Evolutionary conservation across 2,888 invertebrate genomes (phyloP).

Genomic region (Zele albiditarsus): DNA sequence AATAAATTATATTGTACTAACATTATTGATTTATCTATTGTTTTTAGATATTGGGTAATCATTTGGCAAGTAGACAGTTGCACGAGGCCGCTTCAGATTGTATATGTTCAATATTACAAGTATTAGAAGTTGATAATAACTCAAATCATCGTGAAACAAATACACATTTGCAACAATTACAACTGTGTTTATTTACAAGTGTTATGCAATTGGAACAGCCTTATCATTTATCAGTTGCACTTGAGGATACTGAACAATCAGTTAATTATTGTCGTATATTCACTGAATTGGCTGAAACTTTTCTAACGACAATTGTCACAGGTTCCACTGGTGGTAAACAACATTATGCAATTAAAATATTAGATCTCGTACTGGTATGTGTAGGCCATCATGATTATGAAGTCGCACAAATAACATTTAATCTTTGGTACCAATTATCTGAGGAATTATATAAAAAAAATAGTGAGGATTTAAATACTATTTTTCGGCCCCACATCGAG

Average conservation of each 20-base stretch:
- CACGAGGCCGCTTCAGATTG: conserved; percentile 95
- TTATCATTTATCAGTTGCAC: conserved; percentile 92
- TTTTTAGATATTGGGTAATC: conserved; percentile 76
- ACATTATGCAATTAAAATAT: conserved; percentile 86
- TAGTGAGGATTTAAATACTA: conserved; percentile 83
- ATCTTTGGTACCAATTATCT: conserved; percentile 96
- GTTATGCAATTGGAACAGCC: conserved; percentile 87
- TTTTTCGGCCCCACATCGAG: conserved; percentile 93
- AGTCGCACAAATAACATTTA: conserved; percentile 91
- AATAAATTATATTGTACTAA: not conserved
- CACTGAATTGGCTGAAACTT: conserved; percentile 94
- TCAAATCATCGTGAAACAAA: conserved; percentile 57
- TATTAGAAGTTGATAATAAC: conserved; percentile 79
- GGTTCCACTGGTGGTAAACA: conserved; percentile 77
- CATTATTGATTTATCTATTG: not conserved
- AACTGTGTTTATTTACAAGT: conserved; percentile 86
- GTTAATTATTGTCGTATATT: conserved; percentile 96
- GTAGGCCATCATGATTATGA: conserved; percentile 98
- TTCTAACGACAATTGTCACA: conserved; percentile 86
- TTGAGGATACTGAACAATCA: conserved; percentile 95
- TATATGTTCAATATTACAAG: conserved; percentile 88
- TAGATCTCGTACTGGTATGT: conserved; percentile 92
- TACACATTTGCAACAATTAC: conserved; percentile 78
- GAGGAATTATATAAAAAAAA: conserved; percentile 94
- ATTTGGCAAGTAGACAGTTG: conserved; percentile 78